Conservation (phyloP, 2,888 invertebrate genomes). For the Arenicola marina region DNA sequence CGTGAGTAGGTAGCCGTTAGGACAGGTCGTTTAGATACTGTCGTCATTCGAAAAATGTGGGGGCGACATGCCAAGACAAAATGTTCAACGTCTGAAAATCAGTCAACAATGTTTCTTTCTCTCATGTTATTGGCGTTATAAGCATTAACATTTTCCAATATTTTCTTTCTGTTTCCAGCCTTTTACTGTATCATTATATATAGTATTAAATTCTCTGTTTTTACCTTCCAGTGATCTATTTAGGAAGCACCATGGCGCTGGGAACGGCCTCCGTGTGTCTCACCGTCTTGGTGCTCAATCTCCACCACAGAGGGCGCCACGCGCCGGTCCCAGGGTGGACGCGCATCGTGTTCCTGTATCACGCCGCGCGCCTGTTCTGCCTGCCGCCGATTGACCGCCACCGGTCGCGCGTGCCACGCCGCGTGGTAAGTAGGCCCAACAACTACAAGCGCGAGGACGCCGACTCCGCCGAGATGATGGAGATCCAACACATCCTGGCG, state of each 20-base stretch:
- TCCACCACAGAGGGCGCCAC: constrained; percentile 26
- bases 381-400: background rate
- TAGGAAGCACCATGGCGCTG: constrained; percentile 29
- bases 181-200: too few species aligned
- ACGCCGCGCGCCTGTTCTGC: constrained; percentile 21
- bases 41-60: too few species aligned
- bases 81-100: background rate
- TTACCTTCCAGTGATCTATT: constrained; percentile 28
- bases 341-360: constrained; percentile 19
- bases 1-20: too few species aligned
- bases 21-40: too few species aligned
- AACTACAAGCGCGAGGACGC: background rate
- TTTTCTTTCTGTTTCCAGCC: too few species aligned
- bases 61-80: too few species aligned
- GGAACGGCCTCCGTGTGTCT: constrained; percentile 33
- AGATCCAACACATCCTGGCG: constrained; percentile 11
- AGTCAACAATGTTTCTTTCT: background rate
- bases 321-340: constrained; percentile 27
- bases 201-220: background rate
- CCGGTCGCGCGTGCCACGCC: background rate
- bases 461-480: constrained; percentile 10
- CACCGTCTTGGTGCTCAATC: constrained; percentile 29
- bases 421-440: background rate
- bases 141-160: background rate
- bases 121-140: background rate